These are phyloP conservation scores for Anolis sagrei DNA, from an alignment of 2,113 vertebrate genomes.

Conservation along the genomic window DNA sequence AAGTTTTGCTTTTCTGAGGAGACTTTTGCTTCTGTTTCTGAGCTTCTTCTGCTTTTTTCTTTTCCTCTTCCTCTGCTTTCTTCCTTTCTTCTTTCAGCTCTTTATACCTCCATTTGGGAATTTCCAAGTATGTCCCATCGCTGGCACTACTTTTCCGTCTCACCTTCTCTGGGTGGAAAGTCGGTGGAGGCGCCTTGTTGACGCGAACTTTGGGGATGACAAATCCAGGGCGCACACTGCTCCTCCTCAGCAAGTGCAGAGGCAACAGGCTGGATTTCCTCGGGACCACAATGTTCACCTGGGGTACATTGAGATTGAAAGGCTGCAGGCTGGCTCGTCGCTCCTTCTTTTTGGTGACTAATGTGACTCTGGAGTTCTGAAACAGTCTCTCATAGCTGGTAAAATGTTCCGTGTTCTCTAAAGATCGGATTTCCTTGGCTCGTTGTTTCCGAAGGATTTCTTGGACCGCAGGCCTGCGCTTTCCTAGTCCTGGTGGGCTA, in stretches of 20 bases:
- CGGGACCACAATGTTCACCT: constrained; percentile 43
- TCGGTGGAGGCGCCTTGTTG: constrained; percentile 85
- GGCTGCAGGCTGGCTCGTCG: constrained; percentile 81
- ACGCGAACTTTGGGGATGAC: constrained; percentile 89
- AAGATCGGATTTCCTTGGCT: constrained; percentile 65
- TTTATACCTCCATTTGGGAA: constrained; percentile 97
- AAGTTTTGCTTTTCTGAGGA: constrained; percentile 71
- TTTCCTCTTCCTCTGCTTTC: constrained; percentile 89
- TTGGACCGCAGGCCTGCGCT: constrained; percentile 84
- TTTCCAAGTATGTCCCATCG: constrained; percentile 85
- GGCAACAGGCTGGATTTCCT: constrained; percentile 88
- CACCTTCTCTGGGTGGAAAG: constrained; percentile 83
- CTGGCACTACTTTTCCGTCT: constrained; percentile 78
- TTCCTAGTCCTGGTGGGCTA: constrained; percentile 88
- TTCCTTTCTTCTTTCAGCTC: constrained; percentile 90
- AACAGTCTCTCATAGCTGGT: constrained; percentile 76
- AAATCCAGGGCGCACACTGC: constrained; percentile 88
- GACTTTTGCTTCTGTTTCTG: constrained; percentile 72
- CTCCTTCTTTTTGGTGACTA: constrained; percentile 76
- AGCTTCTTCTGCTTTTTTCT: constrained; percentile 75
- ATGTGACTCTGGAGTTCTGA: constrained; percentile 78
- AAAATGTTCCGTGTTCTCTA: constrained; percentile 66
- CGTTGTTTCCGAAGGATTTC: constrained; percentile 85
- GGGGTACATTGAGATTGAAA: constrained; percentile 9
- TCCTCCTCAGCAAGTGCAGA: constrained; percentile 81